phyloP scores from a whole-genome alignment of 2,888 invertebrate species.

The Diogma glabrata region DNA sequence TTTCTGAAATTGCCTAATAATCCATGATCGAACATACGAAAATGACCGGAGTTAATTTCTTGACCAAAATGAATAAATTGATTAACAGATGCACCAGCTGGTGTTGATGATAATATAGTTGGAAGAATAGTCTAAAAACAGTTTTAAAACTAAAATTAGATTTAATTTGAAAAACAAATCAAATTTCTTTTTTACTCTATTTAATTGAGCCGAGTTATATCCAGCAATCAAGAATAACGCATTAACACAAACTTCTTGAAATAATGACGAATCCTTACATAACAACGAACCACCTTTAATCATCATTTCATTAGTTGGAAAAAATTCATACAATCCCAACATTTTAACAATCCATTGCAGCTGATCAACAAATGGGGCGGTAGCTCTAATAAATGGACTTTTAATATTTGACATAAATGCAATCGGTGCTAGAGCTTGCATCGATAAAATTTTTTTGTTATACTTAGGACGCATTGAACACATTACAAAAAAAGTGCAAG shows the following conservation, averaged over 20 bases:
- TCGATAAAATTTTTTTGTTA: slow-evolving; percentile 52
- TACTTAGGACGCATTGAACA: slow-evolving; percentile 55
- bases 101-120: slow-evolving; percentile 45
- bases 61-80: slow-evolving; percentile 48
- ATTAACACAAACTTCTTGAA: slow-evolving; percentile 55
- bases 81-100: slow-evolving; percentile 52
- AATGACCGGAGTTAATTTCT: slow-evolving; percentile 33
- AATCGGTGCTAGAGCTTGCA: slow-evolving; percentile 59
- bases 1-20: slow-evolving; percentile 35
- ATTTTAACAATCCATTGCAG: slow-evolving; percentile 23
- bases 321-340: slow-evolving; percentile 41
- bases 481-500: slow-evolving; percentile 60
- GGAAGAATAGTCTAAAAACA: slow-evolving; percentile 43
- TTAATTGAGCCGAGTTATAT: slow-evolving; percentile 54
- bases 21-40: slow-evolving; percentile 50
- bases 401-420: slow-evolving; percentile 47
- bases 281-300: slow-evolving; percentile 27
- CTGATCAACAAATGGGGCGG: slow-evolving; percentile 46
- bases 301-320: slow-evolving; percentile 42
- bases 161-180: not conserved
- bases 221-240: slow-evolving; percentile 61
- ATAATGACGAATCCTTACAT: slow-evolving; percentile 33
- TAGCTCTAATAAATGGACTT: slow-evolving; percentile 45
- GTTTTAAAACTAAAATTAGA: not conserved
- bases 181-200: slow-evolving; percentile 28